A percentile compares a stretch with the other conserved stretches of the same genome.
These are phyloP conservation scores for Amia ocellicauda DNA, from an alignment of 2,113 vertebrate species.

Conservation along the genomic window DNA sequence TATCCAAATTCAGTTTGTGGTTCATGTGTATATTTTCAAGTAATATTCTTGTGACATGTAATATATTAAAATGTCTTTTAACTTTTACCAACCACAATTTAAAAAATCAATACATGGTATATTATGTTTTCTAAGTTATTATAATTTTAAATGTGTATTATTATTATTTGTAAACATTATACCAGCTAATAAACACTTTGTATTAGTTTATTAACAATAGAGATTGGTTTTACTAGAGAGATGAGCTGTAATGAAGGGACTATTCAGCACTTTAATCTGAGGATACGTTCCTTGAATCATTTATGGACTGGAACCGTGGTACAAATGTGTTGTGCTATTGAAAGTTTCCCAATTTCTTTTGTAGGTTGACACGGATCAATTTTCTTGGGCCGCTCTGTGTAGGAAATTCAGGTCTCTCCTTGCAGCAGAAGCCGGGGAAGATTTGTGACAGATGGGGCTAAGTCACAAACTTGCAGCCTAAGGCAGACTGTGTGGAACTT, in stretches of 20 bases:
- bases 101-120: too few species aligned
- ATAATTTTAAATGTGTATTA: too few species aligned
- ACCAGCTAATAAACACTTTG: too few species aligned
- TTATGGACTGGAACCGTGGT: background rate
- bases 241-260: slow-evolving; percentile 1
- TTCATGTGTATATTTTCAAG: too few species aligned
- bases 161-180: too few species aligned
- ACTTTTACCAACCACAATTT: too few species aligned
- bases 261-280: background rate
- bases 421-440: slow-evolving; percentile 77
- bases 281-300: background rate
- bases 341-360: slow-evolving; percentile 25
- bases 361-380: slow-evolving; percentile 76
- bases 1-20: too few species aligned
- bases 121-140: too few species aligned
- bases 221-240: too few species aligned
- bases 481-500: slow-evolving; percentile 85
- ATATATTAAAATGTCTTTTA: too few species aligned
- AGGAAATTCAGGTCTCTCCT: slow-evolving; percentile 80
- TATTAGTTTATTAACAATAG: too few species aligned
- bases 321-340: slow-evolving; percentile 1
- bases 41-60: too few species aligned
- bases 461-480: slow-evolving; percentile 94
- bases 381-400: slow-evolving; percentile 80
- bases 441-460: slow-evolving; percentile 94